A percentile compares a stretch with the other conserved stretches of the same genome.
Evolutionary conservation across 1,140 invertebrate genomes (phyloP).

Genomic region (Bathynomus jamesi): DNA sequence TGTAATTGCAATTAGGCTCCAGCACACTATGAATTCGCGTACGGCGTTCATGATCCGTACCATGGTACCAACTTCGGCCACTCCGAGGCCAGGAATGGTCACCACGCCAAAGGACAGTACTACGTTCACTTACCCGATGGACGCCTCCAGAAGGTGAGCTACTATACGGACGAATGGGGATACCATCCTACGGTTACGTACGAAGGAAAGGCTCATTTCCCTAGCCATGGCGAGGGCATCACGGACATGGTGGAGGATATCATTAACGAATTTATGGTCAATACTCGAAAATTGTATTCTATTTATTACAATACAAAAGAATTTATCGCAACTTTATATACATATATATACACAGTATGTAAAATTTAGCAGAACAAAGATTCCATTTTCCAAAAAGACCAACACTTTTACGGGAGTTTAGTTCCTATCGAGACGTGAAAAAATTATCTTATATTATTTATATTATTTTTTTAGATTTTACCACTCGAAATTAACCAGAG

Average conservation of each 20-base stretch:
- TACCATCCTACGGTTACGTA: slow-evolving; percentile 26
- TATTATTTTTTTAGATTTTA: no score
- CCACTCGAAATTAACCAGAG: no score
- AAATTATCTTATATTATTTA: no score
- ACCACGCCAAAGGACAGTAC: slow-evolving; percentile 21
- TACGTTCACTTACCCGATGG: slow-evolving; percentile 22
- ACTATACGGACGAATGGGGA: slow-evolving; percentile 21
- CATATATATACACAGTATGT: no score
- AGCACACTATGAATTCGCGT: slow-evolving; percentile 15
- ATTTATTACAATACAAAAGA: no score
- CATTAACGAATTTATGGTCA: neutral
- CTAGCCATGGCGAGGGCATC: slow-evolving; percentile 5
- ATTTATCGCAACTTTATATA: no score
- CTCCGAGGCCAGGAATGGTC: slow-evolving; percentile 10
- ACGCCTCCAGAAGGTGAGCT: slow-evolving; percentile 18
- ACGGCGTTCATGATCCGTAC: slow-evolving; percentile 18
- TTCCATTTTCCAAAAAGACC: no score
- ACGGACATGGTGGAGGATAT: neutral
- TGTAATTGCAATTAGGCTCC: no score
- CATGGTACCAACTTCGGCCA: slow-evolving; percentile 20
- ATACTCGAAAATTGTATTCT: no score
- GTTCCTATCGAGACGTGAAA: no score
- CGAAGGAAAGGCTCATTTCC: slow-evolving; percentile 26
- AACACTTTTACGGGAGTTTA: no score
- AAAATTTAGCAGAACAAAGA: no score